Evolutionary conservation across 2,888 invertebrate genomes (phyloP).

Genomic region (Amphimallon solstitiale): DNA sequence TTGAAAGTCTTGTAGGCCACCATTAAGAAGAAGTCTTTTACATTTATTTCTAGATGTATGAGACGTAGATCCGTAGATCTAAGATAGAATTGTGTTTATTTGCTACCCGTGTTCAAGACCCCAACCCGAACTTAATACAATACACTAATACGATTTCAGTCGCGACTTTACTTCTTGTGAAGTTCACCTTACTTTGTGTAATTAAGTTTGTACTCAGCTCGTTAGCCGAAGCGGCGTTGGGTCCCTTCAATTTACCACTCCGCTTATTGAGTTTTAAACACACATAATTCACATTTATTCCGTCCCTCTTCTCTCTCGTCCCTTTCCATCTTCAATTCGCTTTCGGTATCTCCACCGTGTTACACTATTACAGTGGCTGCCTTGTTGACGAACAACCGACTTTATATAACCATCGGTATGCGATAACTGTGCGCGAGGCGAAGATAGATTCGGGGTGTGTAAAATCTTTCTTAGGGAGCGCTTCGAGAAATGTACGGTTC

Average conservation of each 20-base stretch:
- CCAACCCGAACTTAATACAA: constrained; percentile 51
- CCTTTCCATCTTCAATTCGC: neutral
- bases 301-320: neutral
- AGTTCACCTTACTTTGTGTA: constrained; percentile 54
- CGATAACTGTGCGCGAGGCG: too few species aligned
- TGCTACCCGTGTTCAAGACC: constrained; percentile 47
- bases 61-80: too few species aligned
- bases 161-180: constrained; percentile 51
- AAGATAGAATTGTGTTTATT: constrained; percentile 33
- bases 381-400: too few species aligned
- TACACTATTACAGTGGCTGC: too few species aligned
- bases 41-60: too few species aligned
- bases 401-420: too few species aligned
- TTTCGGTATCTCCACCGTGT: too few species aligned
- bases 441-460: too few species aligned
- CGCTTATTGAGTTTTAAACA: constrained; percentile 45
- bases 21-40: too few species aligned
- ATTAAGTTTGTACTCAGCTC: constrained; percentile 54
- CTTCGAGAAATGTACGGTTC: too few species aligned
- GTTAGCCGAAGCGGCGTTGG: constrained; percentile 45
- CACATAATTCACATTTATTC: constrained; percentile 41
- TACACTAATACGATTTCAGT: constrained; percentile 53
- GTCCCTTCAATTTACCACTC: constrained; percentile 40
- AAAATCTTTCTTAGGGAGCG: too few species aligned
- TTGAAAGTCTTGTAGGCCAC: too few species aligned